Percentiles rank a stretch among this genome's conserved stretches.
Evolutionary conservation across 2,113 vertebrate genomes (phyloP).

Genomic region (Pseudopodoces humilis): DNA sequence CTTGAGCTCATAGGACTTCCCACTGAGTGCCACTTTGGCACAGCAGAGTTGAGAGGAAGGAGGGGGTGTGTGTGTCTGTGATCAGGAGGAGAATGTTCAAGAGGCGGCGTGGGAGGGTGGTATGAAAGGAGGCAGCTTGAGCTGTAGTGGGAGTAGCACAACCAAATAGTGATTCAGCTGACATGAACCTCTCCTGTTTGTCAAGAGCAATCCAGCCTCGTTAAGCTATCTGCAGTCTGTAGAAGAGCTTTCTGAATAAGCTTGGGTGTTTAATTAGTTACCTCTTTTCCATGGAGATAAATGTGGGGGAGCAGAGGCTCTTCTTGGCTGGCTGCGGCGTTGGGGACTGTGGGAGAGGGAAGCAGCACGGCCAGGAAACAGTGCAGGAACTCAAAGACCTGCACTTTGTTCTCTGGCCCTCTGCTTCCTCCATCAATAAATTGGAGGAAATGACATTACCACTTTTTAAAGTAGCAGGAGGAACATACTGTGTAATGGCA

Average conservation of each 20-base stretch:
- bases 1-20: neutral
- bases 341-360: neutral
- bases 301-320: neutral
- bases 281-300: neutral
- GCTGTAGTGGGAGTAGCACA: neutral
- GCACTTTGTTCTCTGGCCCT: slow-evolving; percentile 2
- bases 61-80: too few relatives aligned
- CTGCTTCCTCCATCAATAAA: slow-evolving; percentile 25
- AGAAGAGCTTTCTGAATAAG: neutral
- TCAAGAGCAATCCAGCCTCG: neutral
- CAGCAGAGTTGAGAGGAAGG: neutral
- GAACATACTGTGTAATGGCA: neutral
- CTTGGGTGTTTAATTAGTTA: neutral
- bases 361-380: neutral
- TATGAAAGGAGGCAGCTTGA: neutral
- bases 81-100: neutral
- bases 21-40: neutral
- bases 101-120: neutral
- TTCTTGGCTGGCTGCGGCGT: neutral
- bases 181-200: neutral
- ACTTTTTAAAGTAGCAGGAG: neutral
- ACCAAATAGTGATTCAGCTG: neutral
- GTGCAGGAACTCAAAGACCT: neutral
- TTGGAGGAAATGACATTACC: slow-evolving; percentile 43
- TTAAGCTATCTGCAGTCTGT: neutral